These are phyloP conservation scores for Drosophila kokeensis DNA, from an alignment of 2,888 invertebrate species.

Conservation along the genomic window DNA sequence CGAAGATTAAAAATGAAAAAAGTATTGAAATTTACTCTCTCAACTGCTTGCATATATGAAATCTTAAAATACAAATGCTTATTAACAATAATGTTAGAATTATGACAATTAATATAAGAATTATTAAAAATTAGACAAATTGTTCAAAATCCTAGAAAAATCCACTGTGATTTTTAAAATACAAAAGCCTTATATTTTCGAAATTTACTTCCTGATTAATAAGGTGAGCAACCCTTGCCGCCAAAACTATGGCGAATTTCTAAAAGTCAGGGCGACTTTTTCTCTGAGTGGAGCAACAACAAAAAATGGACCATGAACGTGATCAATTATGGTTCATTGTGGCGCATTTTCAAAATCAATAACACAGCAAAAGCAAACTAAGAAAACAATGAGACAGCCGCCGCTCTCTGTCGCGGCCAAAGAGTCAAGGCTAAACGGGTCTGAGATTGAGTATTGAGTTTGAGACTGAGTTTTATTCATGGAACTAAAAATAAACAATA, in stretches of 20 bases:
- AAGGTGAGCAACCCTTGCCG: not conserved
- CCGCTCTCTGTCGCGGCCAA: constrained; percentile 28
- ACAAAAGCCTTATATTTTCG: not conserved
- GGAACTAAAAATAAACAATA: constrained; percentile 75
- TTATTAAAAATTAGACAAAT: no score
- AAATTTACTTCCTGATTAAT: not conserved
- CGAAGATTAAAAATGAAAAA: not conserved
- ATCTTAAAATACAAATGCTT: not conserved
- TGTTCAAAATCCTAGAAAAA: no score
- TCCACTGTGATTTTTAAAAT: not conserved
- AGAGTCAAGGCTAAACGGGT: constrained; percentile 70
- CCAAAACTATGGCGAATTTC: not conserved
- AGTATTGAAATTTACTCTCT: not conserved
- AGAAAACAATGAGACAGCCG: constrained; percentile 37
- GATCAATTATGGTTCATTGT: constrained; percentile 79
- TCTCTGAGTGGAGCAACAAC: not conserved
- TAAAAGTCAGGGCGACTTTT: not conserved
- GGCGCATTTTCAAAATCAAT: constrained; percentile 77
- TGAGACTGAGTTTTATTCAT: constrained; percentile 36
- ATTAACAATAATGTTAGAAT: not conserved
- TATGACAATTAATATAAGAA: no score
- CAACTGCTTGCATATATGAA: not conserved
- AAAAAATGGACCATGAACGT: constrained; percentile 78
- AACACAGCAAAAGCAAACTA: constrained; percentile 39
- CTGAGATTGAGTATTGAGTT: constrained; percentile 33